Evolutionary conservation across 2,888 invertebrate species (phyloP).

Genomic region (Pristionchus japonicus): DNA sequence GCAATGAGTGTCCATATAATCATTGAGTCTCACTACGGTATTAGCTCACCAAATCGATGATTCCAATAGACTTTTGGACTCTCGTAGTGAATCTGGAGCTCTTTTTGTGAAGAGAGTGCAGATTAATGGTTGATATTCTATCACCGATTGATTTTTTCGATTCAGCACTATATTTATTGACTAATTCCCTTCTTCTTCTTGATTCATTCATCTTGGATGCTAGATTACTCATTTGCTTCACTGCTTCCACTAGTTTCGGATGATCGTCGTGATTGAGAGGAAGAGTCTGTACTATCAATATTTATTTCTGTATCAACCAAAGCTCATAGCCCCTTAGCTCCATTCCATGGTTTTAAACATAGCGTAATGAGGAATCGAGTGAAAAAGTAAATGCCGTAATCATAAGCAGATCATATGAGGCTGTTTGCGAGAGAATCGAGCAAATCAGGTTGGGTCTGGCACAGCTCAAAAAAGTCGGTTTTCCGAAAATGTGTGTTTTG

Average conservation of each 20-base stretch:
- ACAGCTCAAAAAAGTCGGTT: too few species aligned
- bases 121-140: not conserved
- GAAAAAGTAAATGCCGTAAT: too few species aligned
- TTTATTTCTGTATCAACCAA: too few species aligned
- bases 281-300: too few species aligned
- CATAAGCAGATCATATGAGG: too few species aligned
- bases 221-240: slow-evolving; percentile 68
- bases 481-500: too few species aligned
- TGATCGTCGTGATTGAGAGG: slow-evolving; percentile 70
- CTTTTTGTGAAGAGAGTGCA: slow-evolving; percentile 18
- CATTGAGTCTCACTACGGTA: not conserved
- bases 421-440: too few species aligned
- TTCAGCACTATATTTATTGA: not conserved
- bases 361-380: too few species aligned
- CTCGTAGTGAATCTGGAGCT: slow-evolving; percentile 1
- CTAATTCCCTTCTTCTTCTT: slow-evolving; percentile 68
- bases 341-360: too few species aligned
- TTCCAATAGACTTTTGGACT: not conserved
- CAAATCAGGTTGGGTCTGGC: too few species aligned
- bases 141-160: slow-evolving; percentile 25
- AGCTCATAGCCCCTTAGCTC: too few species aligned
- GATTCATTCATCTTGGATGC: slow-evolving; percentile 73
- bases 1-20: not conserved
- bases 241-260: slow-evolving; percentile 69
- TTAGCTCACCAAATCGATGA: not conserved